Evolutionary conservation across 2,797 vertebrate genomes (phyloP).

Genomic region (Parauchenoglanis ngamensis): DNA sequence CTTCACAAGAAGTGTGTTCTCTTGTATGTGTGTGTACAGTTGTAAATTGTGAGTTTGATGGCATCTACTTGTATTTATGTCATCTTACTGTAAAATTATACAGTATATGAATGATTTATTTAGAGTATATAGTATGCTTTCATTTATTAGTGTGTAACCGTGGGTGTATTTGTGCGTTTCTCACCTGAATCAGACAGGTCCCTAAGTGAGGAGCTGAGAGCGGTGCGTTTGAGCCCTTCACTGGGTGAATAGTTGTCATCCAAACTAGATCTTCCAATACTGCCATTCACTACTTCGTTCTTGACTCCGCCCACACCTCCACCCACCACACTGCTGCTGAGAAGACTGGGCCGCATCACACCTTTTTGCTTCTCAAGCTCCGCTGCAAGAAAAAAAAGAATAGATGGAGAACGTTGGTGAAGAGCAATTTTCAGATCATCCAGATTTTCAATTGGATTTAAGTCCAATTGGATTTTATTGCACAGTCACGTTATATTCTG

Average conservation of each 20-base stretch:
- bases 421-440: neutral
- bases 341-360: conserved; percentile 81
- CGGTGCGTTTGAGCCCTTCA: conserved; percentile 88
- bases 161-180: conserved; percentile 35
- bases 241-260: conserved; percentile 87
- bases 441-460: neutral
- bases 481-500: neutral
- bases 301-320: conserved; percentile 63
- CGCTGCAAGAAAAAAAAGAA: conserved; percentile 68
- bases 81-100: conserved; percentile 1
- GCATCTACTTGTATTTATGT: conserved; percentile 11
- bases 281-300: conserved; percentile 85
- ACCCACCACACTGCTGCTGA: conserved; percentile 58
- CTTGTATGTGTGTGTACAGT: conserved; percentile 6
- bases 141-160: neutral
- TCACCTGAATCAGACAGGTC: conserved; percentile 90
- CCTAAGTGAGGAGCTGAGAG: conserved; percentile 89
- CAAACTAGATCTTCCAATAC: conserved; percentile 82
- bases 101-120: neutral
- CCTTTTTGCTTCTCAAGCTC: conserved; percentile 95
- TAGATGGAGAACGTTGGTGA: neutral
- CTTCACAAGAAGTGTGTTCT: conserved; percentile 18
- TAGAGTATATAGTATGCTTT: neutral
- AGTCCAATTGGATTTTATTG: neutral
- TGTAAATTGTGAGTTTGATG: neutral